Conservation (phyloP, 2,888 invertebrate species). For the Scaptomyza parva region DNA sequence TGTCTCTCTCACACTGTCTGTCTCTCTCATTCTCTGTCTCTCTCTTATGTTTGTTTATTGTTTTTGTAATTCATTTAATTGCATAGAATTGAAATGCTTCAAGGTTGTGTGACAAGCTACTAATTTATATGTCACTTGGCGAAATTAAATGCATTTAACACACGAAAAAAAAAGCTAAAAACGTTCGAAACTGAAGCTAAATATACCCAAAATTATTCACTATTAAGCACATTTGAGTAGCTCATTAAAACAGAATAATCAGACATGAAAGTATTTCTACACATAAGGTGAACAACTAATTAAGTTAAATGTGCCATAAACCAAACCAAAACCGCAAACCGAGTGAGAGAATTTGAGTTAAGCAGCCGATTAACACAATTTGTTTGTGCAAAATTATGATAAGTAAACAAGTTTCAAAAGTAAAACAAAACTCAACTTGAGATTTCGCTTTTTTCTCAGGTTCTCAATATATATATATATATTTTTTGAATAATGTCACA, state of each 20-base stretch:
- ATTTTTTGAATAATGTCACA: slow-evolving; percentile 44
- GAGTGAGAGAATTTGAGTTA: slow-evolving; percentile 8
- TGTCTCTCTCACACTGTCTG: too few relatives aligned
- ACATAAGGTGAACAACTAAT: slow-evolving; percentile 38
- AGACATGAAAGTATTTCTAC: slow-evolving; percentile 20
- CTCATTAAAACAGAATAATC: slow-evolving; percentile 71
- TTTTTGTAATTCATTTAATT: slow-evolving; percentile 74
- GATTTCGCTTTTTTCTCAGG: slow-evolving; percentile 4
- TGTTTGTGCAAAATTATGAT: slow-evolving; percentile 29
- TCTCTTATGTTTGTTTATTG: slow-evolving; percentile 30
- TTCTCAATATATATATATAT: too few relatives aligned
- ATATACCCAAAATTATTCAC: slow-evolving; percentile 38
- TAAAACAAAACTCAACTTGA: background rate
- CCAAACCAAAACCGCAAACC: slow-evolving; percentile 12
- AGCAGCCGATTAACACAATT: slow-evolving; percentile 34
- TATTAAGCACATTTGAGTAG: slow-evolving; percentile 68
- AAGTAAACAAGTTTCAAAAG: slow-evolving; percentile 32
- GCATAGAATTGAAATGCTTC: slow-evolving; percentile 68
- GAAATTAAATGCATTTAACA: slow-evolving; percentile 79
- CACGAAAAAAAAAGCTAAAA: slow-evolving; percentile 30
- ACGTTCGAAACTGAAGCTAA: slow-evolving; percentile 11
- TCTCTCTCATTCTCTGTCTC: background rate
- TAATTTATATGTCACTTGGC: slow-evolving; percentile 79
- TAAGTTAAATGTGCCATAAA: slow-evolving; percentile 66
- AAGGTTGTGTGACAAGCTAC: slow-evolving; percentile 66